Evolutionary conservation across 2,113 vertebrate species (phyloP).

Genomic region (Clarias magur): DNA sequence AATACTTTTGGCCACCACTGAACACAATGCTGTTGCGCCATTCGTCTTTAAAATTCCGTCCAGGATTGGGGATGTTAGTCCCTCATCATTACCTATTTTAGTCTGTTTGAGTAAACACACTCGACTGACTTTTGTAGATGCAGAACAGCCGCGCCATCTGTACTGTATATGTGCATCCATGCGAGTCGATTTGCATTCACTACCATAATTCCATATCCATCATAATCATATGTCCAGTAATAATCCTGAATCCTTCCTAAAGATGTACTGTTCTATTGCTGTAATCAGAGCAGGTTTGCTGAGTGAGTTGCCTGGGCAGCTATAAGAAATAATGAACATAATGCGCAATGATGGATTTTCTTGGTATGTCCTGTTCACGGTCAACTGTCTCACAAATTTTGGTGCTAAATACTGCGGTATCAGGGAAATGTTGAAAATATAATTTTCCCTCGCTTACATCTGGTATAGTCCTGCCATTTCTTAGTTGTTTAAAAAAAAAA

Average conservation of each 20-base stretch:
- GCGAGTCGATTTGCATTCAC: slow-evolving; percentile 57
- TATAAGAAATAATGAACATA: slow-evolving; percentile 2
- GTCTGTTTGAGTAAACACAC: neutral
- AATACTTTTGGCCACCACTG: too few relatives aligned
- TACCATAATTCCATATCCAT: slow-evolving; percentile 51
- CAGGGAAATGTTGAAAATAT: slow-evolving; percentile 64
- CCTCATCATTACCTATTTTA: neutral
- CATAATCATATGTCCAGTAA: slow-evolving; percentile 3
- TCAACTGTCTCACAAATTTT: slow-evolving; percentile 63
- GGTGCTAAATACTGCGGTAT: slow-evolving; percentile 74
- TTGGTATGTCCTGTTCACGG: slow-evolving; percentile 48
- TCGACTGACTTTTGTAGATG: neutral
- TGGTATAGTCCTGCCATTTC: neutral
- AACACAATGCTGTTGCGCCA: neutral
- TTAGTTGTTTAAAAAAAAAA: neutral
- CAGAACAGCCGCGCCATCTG: neutral
- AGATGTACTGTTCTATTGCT: slow-evolving; percentile 22
- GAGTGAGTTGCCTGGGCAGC: slow-evolving; percentile 1
- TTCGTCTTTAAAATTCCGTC: neutral
- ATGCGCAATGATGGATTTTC: neutral
- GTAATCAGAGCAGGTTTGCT: neutral
- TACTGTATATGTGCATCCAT: neutral
- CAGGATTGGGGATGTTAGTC: neutral
- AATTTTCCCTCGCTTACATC: neutral
- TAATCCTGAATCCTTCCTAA: slow-evolving; percentile 3